These are phyloP conservation scores for Hirtodrosophila cameraria DNA, from an alignment of 2,888 invertebrate genomes.

Conservation along the genomic window DNA sequence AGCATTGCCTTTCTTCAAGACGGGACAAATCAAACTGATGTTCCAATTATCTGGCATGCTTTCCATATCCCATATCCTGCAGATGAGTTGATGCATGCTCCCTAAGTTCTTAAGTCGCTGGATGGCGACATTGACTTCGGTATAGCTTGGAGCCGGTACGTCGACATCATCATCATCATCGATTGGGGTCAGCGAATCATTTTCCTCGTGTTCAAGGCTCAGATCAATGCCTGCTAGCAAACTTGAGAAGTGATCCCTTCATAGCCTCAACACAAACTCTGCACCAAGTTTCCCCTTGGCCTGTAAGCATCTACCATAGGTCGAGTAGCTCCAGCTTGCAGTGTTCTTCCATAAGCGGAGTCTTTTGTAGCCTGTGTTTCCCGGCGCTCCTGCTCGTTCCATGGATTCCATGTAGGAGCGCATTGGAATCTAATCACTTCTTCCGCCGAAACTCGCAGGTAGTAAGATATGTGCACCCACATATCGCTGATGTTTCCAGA, in stretches of 20 bases:
- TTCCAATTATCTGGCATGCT: neutral
- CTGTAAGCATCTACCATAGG: too few relatives aligned
- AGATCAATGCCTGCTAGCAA: too few relatives aligned
- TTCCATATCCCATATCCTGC: constrained; percentile 4
- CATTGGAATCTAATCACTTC: neutral
- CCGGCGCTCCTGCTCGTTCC: too few relatives aligned
- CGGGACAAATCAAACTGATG: neutral
- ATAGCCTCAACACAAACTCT: too few relatives aligned
- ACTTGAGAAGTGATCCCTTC: too few relatives aligned
- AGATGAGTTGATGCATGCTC: constrained; percentile 2
- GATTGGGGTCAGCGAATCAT: too few relatives aligned
- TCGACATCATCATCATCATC: too few relatives aligned
- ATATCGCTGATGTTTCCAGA: neutral
- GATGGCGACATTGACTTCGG: neutral
- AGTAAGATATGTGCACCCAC: neutral
- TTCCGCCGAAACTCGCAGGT: neutral
- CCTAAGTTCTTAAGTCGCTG: constrained; percentile 14
- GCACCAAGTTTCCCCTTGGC: too few relatives aligned
- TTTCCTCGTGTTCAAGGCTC: too few relatives aligned
- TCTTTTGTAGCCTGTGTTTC: neutral
- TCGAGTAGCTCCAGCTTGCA: too few relatives aligned
- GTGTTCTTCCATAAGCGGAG: neutral
- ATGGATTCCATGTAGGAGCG: neutral
- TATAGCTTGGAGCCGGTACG: too few relatives aligned
- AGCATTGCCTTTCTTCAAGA: neutral